Conservation (phyloP, 2,797 vertebrate species). For the Protosalanx chinensis region DNA sequence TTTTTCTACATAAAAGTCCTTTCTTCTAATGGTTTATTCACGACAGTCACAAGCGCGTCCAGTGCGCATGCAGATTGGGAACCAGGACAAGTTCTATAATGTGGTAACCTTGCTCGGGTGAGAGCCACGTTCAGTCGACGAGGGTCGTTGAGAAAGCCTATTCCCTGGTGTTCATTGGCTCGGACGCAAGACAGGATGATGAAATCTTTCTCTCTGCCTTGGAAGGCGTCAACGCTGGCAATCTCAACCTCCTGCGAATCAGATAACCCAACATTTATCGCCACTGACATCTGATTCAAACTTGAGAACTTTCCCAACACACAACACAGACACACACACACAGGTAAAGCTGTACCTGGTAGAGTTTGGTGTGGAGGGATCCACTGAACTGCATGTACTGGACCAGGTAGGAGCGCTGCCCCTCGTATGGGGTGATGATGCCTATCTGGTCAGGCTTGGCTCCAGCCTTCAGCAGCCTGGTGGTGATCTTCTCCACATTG, state of each 20-base stretch:
- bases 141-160: slow-evolving; percentile 96
- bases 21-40: too few relatives aligned
- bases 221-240: slow-evolving; percentile 97
- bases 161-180: slow-evolving; percentile 97
- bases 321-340: not conserved
- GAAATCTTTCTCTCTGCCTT: slow-evolving; percentile 97
- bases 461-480: slow-evolving; percentile 91
- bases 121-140: slow-evolving; percentile 95
- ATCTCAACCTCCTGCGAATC: slow-evolving; percentile 91
- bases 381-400: slow-evolving; percentile 99
- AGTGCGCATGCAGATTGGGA: too few relatives aligned
- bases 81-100: not conserved
- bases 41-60: too few relatives aligned
- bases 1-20: too few relatives aligned
- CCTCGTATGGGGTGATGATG: slow-evolving; percentile 97
- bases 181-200: slow-evolving; percentile 97
- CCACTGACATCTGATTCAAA: not conserved
- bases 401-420: slow-evolving; percentile 96
- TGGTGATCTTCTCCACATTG: slow-evolving; percentile 99
- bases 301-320: not conserved
- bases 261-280: not conserved
- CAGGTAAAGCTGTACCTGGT: slow-evolving; percentile 79
- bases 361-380: slow-evolving; percentile 97
- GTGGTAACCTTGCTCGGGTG: slow-evolving; percentile 87
- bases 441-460: slow-evolving; percentile 98